Evolutionary conservation across 2,888 invertebrate species (phyloP), one percentile per base, ranked within the genome.

Genomic region (Trissonchulus sp.): DNA sequence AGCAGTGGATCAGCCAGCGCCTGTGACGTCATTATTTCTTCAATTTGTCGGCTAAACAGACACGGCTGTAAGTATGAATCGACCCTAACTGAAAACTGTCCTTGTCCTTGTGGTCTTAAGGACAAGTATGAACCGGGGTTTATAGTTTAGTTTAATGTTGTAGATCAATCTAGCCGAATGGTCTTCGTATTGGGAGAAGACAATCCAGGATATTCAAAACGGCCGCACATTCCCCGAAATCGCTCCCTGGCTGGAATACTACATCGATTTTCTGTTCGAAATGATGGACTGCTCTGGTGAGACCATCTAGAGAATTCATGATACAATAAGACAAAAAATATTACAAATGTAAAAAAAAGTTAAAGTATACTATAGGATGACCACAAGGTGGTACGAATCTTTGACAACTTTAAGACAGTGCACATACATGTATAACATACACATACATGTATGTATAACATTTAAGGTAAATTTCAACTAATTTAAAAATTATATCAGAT

Each of bases 251-350:
- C 31, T 76, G 8, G 68, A 69, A 60, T 73, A 76, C 33, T 74
- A 76, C 74, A 76, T 74, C 36, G 63, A 76, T 35, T 76, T 76
- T 38, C 74, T 73, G 76, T 76, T 76, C 63, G 76, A 76, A 68
- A 35, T 76, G 31, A 73, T 76, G 74, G 76, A 76, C 71, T 38
- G 69, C 18, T 37, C 74, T n/a, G 76, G 76, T 76, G 2, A 35
- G 15, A 30, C 28, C 15, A 30, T 68, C 68, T 15, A 18, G 8
- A n/a, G 33, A 8, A 8, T 68, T 8, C 18, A 23, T 60, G 60
- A n/a, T 60, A 18, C 60, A 60, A n/a, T 60, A 60, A 60, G n/a
- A 60, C 18, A 23, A 60, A n/a, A 23, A 60, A 60, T 18, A 60
- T 60, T 60, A 23, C n/a, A 23, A 60, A 60, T n/a, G 60, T n/a